phyloP scores from a whole-genome alignment of 2,113 vertebrate species.

The Vombatus ursinus region DNA sequence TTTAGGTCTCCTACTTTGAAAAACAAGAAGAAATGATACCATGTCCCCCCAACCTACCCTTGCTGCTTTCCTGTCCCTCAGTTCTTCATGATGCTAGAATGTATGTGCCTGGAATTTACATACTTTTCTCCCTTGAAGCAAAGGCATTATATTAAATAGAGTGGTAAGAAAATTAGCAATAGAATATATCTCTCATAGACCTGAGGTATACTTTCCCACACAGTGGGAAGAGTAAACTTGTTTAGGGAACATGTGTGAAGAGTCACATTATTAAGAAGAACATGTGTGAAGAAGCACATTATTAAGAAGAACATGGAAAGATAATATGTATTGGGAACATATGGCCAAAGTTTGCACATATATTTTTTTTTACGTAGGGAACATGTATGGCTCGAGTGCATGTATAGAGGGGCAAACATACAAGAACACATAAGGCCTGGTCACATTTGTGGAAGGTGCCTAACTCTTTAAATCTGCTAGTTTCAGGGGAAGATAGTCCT shows the following conservation, averaged over 20 bases:
- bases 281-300: background rate
- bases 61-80: background rate
- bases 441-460: background rate
- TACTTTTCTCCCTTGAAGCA: background rate
- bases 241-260: background rate
- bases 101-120: background rate
- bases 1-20: background rate
- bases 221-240: background rate
- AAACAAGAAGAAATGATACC: conserved; percentile 1
- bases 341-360: background rate
- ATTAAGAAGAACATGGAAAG: background rate
- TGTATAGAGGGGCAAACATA: background rate
- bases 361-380: background rate
- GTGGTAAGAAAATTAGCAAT: background rate
- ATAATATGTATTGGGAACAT: background rate
- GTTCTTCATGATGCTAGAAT: background rate
- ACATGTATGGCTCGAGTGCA: background rate
- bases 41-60: background rate
- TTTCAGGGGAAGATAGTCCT: background rate
- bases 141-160: background rate
- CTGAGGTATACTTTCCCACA: background rate
- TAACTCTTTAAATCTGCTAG: background rate
- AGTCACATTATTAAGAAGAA: background rate
- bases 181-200: background rate
- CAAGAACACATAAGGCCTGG: background rate